phyloP scores from a whole-genome alignment of 1,140 invertebrate genomes.

The Drosophila pseudoobscura region DNA sequence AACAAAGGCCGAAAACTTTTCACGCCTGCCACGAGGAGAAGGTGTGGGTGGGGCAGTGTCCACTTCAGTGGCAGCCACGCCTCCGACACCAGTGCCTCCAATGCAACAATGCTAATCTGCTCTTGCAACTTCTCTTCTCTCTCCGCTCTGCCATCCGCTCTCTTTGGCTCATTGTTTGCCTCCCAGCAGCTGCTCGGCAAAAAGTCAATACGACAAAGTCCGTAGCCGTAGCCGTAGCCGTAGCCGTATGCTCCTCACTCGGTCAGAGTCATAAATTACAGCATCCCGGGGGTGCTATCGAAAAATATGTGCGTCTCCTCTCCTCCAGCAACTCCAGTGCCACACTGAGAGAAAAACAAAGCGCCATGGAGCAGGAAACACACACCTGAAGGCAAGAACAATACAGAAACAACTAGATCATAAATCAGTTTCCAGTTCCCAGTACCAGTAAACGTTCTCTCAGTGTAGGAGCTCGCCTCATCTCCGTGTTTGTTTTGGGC shows the following conservation, averaged over 20 bases:
- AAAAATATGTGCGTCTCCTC: constrained; percentile 43
- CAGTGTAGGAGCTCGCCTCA: constrained; percentile 12
- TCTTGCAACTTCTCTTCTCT: constrained; percentile 23
- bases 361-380: neutral
- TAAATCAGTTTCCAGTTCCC: too few relatives aligned
- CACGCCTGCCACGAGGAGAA: constrained; percentile 5
- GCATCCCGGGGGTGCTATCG: constrained; percentile 78
- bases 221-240: neutral
- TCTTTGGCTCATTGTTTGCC: constrained; percentile 14
- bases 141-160: neutral
- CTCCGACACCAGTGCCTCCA: constrained; percentile 13
- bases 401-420: too few relatives aligned
- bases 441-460: neutral
- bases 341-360: constrained; percentile 5
- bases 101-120: constrained; percentile 58
- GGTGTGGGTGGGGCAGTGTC: constrained; percentile 43
- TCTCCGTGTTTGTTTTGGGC: constrained; percentile 46
- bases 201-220: constrained; percentile 66
- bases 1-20: constrained; percentile 72
- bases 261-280: constrained; percentile 78
- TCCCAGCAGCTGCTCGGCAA: constrained; percentile 52
- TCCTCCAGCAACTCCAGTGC: too few relatives aligned
- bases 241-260: constrained; percentile 41
- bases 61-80: constrained; percentile 61
- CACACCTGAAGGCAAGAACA: too few relatives aligned